Evolutionary conservation across 1,140 invertebrate species (phyloP), one percentile per base, ranked within the genome.

Genomic region (Brachionus sp.): DNA sequence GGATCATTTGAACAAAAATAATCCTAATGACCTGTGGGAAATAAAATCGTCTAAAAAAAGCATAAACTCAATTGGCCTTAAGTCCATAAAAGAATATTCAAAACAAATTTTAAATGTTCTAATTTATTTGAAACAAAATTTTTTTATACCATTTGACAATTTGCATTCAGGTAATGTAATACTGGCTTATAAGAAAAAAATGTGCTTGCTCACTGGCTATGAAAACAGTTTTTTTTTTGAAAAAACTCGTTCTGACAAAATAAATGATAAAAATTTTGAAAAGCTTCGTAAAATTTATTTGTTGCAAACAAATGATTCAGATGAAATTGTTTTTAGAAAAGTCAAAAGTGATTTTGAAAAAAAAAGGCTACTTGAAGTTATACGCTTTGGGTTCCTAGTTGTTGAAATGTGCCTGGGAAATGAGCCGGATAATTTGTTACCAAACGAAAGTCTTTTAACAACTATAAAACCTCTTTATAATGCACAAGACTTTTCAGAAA

Each of bases 131-230:
- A 80, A 80, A 80, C 46, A 66, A 66, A 62, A 57, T 23, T 25
- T 37, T 35, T 19, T 62, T 3, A 39, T 66, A 3, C 77, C 77
- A 44, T 39, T 80, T n/a, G 62, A 66, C 37, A 80, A 57, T 62
- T 62, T 80, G 19, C 77, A 80, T 80, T 80, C 77, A 12, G 77
- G 77, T 5, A 80, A 80, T 80, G 29, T 80, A 12, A 80, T 80
- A 13, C 42, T 80, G 5, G 77, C 77, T 12, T 62, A 80, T 23
- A 80, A 35, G 29, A 57, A 66, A 80, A 57, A 66, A 39, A 62
- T 80, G 12, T 80, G 77, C 13, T 44, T 80, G 10, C 33, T 80
- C 2, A 66, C 53, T 33, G 77, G 77, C 25, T 66, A 62, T 57
- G 77, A 80, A n/a, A 62, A 62, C 13, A 33, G n/a, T 35, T 66